Conservation (phyloP, 1,140 invertebrate species). For the Drosophila parabipectinata region DNA sequence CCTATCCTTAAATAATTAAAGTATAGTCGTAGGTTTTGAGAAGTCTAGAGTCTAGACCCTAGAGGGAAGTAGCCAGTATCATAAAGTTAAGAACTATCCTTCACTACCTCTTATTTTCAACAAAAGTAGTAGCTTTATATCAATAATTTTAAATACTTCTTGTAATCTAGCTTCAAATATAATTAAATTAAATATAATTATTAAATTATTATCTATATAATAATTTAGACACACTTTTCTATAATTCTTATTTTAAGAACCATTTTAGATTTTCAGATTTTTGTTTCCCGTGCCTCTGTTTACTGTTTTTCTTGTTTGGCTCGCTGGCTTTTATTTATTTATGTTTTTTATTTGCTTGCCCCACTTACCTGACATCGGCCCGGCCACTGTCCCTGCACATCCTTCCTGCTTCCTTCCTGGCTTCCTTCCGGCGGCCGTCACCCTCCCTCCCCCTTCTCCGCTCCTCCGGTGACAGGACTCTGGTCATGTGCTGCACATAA, state of each 20-base stretch:
- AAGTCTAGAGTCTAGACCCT: no score
- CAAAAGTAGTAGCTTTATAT: no score
- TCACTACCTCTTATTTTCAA: not conserved
- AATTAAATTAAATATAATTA: no score
- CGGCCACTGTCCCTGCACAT: slow-evolving; percentile 13
- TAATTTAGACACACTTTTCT: not conserved
- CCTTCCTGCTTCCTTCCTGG: slow-evolving; percentile 35
- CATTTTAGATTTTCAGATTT: not conserved
- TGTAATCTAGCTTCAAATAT: no score
- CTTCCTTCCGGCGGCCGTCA: slow-evolving; percentile 20
- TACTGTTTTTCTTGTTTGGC: slow-evolving; percentile 37
- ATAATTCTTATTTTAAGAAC: not conserved
- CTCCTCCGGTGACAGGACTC: slow-evolving; percentile 35
- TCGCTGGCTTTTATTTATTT: slow-evolving; percentile 61
- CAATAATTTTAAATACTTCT: no score
- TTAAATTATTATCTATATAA: no score
- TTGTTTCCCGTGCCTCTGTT: slow-evolving; percentile 24
- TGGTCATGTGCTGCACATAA: slow-evolving; percentile 74
- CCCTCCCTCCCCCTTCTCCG: not conserved
- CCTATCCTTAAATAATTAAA: no score
- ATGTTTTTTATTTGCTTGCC: slow-evolving; percentile 54
- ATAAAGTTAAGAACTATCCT: no score
- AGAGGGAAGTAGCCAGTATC: no score
- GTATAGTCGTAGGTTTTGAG: no score
- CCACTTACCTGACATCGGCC: slow-evolving; percentile 63